Evolutionary conservation across 1,140 invertebrate species (phyloP), one percentile per base, ranked within the genome.

Genomic region (Dreissena rostriformis): DNA sequence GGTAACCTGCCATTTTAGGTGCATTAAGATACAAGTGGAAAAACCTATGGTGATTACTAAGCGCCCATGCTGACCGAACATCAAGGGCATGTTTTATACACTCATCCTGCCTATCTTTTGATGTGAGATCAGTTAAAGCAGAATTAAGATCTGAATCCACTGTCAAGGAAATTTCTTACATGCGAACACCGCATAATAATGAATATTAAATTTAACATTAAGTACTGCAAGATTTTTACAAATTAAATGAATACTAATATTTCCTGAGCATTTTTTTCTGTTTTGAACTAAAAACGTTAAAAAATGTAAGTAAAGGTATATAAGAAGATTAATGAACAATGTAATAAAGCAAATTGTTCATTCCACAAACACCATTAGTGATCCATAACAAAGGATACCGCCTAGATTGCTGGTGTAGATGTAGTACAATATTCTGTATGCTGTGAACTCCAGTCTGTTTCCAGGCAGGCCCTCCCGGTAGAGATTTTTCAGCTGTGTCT

Each of bases 331-430:
- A 39, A 39, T 39, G 39, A 39, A 39, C 2, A 39, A 39, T 39
- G 39, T 39, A 39, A 5, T 39, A n/a, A 5, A 39, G 39, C 39
- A 2, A 39, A 39, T 39, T 39, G 2, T 2, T 5, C 2, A 39
- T 8, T 8, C 39, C 2, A 39, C 39, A 39, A 39, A 39, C 2
- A 8, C 39, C 39, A 39, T 39, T 39, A 39, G 2, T 39, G 39
- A 39, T 8, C 39, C 39, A 39, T 8, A 5, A 5, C 70, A 88
- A 91, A 90, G 86, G 90, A 91, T 95, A 99, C 98, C 98, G 95
- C 97, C 95, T 82, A 97, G 97, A 94, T 98, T 99, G 93, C 97
- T 98, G 11, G 98, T 99, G 90, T 98, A 99, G 83, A 99, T 98
- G 90, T 98, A 99, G 93, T 99, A 99, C 12, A 99, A 94, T 93